Evolutionary conservation across 2,113 vertebrate genomes (phyloP).

Genomic region (Hirundichthys speculiger): DNA sequence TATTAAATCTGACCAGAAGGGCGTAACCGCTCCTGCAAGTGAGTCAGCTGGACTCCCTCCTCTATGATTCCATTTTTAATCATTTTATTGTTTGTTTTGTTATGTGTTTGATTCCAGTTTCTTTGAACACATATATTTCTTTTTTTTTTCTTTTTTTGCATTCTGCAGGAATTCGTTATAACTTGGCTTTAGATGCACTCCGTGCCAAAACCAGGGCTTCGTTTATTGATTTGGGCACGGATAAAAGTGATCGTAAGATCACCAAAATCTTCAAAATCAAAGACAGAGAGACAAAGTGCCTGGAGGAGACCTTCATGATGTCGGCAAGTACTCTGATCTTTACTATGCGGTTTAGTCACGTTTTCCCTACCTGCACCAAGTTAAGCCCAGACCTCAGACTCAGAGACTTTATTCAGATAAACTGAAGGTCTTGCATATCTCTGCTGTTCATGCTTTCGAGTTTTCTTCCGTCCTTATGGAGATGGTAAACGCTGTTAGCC

Average conservation of each 20-base stretch:
- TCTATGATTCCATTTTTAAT: not conserved
- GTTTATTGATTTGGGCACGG: conserved; percentile 50
- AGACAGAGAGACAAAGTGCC: conserved; percentile 47
- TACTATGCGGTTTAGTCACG: not conserved
- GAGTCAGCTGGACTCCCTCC: conserved; percentile 46
- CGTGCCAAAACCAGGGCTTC: conserved; percentile 74
- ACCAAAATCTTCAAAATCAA: conserved; percentile 41
- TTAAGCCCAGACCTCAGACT: not conserved
- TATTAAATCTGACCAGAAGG: conserved; percentile 85
- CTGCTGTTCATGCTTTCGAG: conserved; percentile 2
- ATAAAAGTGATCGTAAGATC: conserved; percentile 68
- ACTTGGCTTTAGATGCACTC: conserved; percentile 74
- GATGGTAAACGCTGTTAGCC: conserved; percentile 11
- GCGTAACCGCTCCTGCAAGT: conserved; percentile 64
- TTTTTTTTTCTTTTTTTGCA: not conserved
- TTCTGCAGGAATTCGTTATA: conserved; percentile 71
- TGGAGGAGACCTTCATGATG: conserved; percentile 75
- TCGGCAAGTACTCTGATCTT: conserved; percentile 79
- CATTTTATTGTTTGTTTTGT: not conserved
- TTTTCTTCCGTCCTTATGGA: conserved; percentile 7
- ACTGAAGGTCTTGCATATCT: not conserved
- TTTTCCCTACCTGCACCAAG: not conserved
- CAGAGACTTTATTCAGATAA: not conserved
- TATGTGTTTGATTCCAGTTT: not conserved
- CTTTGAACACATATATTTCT: not conserved